Evolutionary conservation across 23 tunicate species (phyloP).

Genomic region (Trididemnum clinides): DNA sequence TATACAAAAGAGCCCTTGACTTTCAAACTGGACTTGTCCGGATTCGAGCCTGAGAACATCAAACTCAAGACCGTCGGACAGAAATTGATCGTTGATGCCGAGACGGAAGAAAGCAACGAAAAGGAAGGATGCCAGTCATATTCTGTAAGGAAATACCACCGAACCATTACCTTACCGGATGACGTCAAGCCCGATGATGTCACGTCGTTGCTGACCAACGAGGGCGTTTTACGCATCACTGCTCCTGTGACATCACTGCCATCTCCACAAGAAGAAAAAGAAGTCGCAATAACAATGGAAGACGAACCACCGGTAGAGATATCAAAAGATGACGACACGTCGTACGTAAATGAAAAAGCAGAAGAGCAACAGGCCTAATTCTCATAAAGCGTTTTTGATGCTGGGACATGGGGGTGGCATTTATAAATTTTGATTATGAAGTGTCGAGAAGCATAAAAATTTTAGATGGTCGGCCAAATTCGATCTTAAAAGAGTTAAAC

Average conservation of each 20-base stretch:
- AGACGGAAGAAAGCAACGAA: background rate
- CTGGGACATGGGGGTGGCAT: too few species aligned
- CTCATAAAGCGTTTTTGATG: too few species aligned
- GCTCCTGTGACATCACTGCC: constrained; percentile 50
- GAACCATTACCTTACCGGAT: constrained; percentile 1
- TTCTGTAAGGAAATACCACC: background rate
- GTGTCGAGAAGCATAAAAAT: too few species aligned
- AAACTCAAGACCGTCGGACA: constrained; percentile 40
- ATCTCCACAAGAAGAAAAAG: constrained; percentile 22
- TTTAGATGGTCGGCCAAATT: too few species aligned
- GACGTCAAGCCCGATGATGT: constrained; percentile 27
- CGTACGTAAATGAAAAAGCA: too few species aligned
- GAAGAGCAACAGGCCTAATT: too few species aligned
- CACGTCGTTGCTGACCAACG: constrained; percentile 30
- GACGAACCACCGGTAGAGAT: background rate
- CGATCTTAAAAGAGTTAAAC: too few species aligned
- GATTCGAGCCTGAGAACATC: constrained; percentile 18
- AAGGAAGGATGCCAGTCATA: constrained; percentile 5
- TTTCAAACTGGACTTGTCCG: background rate
- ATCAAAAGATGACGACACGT: too few species aligned
- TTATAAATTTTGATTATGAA: too few species aligned
- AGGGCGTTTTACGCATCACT: constrained; percentile 57
- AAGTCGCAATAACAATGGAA: background rate
- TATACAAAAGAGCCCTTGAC: background rate
- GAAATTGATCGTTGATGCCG: constrained; percentile 32